These are phyloP conservation scores for Enteromius thamalakanensis DNA, from an alignment of 2,797 vertebrate species.

Conservation along the genomic window DNA sequence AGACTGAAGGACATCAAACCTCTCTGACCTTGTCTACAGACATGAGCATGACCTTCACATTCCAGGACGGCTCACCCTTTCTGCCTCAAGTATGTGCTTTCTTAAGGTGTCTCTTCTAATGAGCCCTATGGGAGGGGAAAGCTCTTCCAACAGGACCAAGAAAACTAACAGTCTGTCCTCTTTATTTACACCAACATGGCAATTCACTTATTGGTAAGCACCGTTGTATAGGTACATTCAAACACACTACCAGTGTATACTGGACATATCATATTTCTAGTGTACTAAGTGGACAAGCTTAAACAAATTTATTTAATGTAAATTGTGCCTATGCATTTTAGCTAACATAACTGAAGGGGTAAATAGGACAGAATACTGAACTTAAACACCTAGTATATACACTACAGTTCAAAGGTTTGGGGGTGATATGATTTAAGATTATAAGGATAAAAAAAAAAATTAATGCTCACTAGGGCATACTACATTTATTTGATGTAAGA, in stretches of 20 bases:
- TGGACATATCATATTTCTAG: not conserved
- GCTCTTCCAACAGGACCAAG: conserved; percentile 47
- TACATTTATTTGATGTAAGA: not conserved
- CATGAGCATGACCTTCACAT: conserved; percentile 55
- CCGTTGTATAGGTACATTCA: conserved; percentile 36
- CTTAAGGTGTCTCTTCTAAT: conserved; percentile 47
- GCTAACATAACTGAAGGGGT: not conserved
- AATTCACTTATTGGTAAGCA: conserved; percentile 13
- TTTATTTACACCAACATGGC: conserved; percentile 21
- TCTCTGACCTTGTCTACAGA: conserved; percentile 28
- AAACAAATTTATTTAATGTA: not conserved
- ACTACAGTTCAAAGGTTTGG: not conserved
- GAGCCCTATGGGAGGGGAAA: conserved; percentile 44
- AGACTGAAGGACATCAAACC: conserved; percentile 20
- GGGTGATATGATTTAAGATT: not conserved
- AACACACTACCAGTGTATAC: not conserved
- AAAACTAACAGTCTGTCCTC: conserved; percentile 39
- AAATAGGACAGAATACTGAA: not conserved
- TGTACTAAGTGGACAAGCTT: not conserved
- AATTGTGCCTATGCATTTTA: not conserved
- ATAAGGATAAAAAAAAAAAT: not conserved
- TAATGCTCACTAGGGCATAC: not conserved
- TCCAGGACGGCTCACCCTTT: conserved; percentile 51
- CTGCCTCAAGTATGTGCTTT: not conserved
- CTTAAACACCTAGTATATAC: not conserved